phyloP scores from a whole-genome alignment of 1,140 invertebrate species.

The Dinoponera quadriceps region DNA sequence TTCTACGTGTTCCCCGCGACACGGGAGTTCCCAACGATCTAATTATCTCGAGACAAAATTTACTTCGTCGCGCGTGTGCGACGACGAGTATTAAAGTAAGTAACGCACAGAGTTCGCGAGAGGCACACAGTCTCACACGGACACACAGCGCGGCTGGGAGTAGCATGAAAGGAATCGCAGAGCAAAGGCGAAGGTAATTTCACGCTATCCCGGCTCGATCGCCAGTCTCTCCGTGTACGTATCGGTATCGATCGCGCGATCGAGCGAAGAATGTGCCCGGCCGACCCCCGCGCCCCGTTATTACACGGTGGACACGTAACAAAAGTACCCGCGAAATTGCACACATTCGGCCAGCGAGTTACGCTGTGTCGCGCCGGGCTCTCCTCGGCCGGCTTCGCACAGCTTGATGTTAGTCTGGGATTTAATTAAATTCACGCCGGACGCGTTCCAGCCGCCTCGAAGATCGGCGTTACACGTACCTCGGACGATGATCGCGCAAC shows the following conservation, averaged over 20 bases:
- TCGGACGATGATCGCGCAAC: not conserved
- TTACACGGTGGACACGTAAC: constrained; percentile 22
- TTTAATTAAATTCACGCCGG: constrained; percentile 15
- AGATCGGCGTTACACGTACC: not conserved
- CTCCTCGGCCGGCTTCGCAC: too few relatives aligned
- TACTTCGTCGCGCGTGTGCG: not conserved
- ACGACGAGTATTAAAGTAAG: not conserved
- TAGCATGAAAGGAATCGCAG: constrained; percentile 22
- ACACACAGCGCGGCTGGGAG: not conserved
- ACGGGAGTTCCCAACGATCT: not conserved
- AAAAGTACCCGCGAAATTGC: constrained; percentile 14
- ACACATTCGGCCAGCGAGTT: not conserved
- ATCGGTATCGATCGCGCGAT: constrained; percentile 41
- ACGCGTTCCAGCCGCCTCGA: not conserved
- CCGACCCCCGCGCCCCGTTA: constrained; percentile 9
- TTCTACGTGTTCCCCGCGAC: not conserved
- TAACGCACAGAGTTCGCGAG: not conserved
- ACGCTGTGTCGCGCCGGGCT: not conserved
- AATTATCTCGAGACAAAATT: constrained; percentile 9
- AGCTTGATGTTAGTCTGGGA: too few relatives aligned
- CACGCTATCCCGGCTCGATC: constrained; percentile 14
- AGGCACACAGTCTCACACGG: not conserved
- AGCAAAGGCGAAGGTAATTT: constrained; percentile 41
- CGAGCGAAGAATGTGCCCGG: constrained; percentile 28
- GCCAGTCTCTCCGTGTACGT: not conserved